These are phyloP conservation scores for Quiscalus mexicanus DNA, from an alignment of 2,113 vertebrate genomes.

Conservation along the genomic window DNA sequence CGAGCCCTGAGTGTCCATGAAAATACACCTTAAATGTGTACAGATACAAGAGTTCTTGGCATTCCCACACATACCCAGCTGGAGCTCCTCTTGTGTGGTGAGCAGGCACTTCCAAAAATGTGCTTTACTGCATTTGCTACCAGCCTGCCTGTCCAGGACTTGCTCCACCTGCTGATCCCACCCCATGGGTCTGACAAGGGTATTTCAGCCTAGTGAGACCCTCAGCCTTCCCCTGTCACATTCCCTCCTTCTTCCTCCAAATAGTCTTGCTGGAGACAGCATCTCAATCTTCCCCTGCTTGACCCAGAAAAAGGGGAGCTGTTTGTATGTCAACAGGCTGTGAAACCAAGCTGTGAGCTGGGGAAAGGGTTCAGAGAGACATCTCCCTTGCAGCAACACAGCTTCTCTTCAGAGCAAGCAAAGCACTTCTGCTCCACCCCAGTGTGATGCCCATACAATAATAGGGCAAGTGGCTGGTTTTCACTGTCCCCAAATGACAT, in stretches of 20 bases:
- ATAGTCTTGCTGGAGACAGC: neutral
- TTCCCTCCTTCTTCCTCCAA: neutral
- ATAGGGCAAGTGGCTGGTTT: neutral
- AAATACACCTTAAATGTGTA: neutral
- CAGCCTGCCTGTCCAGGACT: neutral
- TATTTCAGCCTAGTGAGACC: neutral
- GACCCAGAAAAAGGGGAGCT: neutral
- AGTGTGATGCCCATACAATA: neutral
- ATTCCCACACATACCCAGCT: neutral
- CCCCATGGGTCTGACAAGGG: neutral
- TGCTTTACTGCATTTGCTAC: neutral
- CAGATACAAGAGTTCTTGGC: neutral
- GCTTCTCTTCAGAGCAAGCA: neutral
- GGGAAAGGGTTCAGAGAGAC: neutral
- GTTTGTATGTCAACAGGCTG: neutral
- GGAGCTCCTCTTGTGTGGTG: neutral
- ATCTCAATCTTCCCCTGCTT: neutral
- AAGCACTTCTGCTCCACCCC: neutral
- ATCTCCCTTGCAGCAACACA: neutral
- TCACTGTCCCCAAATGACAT: neutral
- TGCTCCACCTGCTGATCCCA: neutral
- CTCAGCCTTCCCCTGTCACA: neutral
- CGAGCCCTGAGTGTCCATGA: neutral
- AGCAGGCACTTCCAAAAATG: neutral
- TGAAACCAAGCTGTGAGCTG: neutral